phyloP scores from a whole-genome alignment of 1,140 invertebrate genomes.

The Polypedilum vanderplanki region DNA sequence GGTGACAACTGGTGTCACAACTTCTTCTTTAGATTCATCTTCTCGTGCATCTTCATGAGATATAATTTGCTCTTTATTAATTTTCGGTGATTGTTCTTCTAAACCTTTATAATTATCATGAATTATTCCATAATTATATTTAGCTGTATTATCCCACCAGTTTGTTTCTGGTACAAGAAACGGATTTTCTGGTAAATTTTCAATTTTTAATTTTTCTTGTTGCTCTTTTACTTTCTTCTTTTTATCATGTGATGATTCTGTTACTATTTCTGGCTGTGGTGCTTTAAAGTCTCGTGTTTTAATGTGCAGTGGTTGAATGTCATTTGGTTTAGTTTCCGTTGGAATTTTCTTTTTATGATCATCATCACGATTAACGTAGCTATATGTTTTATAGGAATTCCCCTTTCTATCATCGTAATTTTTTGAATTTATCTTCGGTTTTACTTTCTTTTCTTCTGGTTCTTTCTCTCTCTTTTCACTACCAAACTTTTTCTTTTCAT shows the following conservation, averaged over 20 bases:
- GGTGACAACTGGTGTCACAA: neutral
- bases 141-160: neutral
- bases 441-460: neutral
- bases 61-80: neutral
- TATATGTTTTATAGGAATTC: neutral
- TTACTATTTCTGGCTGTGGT: neutral
- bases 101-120: neutral
- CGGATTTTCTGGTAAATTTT: conserved; percentile 9
- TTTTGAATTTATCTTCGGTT: neutral
- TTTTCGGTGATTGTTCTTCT: neutral
- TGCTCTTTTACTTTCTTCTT: neutral
- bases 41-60: neutral
- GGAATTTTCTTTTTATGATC: neutral
- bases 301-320: neutral
- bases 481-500: neutral
- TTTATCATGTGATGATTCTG: neutral
- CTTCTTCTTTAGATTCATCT: neutral
- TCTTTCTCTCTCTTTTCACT: neutral
- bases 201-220: neutral
- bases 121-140: conserved; percentile 2
- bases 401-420: neutral
- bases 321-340: neutral
- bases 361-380: neutral
- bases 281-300: neutral
- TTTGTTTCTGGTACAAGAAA: neutral